Conservation (phyloP, 2,888 invertebrate genomes). For the Polylopha cassiicola region DNA sequence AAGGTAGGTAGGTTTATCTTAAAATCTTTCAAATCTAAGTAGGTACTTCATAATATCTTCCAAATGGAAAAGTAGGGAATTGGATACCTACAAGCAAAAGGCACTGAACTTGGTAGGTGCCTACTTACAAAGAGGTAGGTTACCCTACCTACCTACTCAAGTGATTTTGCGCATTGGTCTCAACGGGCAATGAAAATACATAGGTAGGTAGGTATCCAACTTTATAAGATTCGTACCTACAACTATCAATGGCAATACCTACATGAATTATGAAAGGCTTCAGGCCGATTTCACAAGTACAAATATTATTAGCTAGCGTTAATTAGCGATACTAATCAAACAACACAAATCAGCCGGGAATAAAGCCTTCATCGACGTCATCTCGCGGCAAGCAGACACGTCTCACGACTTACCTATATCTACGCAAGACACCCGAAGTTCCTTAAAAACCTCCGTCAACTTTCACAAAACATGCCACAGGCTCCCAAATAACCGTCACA, state of each 20-base stretch:
- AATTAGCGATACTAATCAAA: slow-evolving; percentile 3
- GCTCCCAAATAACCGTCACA: slow-evolving; percentile 55
- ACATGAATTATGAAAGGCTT: no score
- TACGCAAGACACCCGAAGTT: slow-evolving; percentile 54
- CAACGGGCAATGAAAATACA: no score
- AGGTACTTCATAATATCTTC: no score
- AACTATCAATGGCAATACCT: no score
- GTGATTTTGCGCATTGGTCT: no score
- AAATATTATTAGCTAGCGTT: background rate
- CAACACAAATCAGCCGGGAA: slow-evolving; percentile 10
- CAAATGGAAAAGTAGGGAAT: no score
- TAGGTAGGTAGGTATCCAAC: slow-evolving; percentile 1
- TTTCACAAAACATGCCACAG: slow-evolving; percentile 70
- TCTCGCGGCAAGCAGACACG: slow-evolving; percentile 25
- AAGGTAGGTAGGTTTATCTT: no score
- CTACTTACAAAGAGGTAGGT: background rate
- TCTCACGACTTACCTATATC: slow-evolving; percentile 32
- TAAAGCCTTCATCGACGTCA: slow-evolving; percentile 25
- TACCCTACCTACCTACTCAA: background rate
- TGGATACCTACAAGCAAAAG: background rate
- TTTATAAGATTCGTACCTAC: slow-evolving; percentile 8
- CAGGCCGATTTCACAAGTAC: no score
- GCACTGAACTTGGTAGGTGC: no score
- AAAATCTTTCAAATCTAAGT: no score
- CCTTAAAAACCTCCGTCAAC: slow-evolving; percentile 62